phyloP scores from a whole-genome alignment of 2,888 invertebrate genomes.

The Sipha maydis region DNA sequence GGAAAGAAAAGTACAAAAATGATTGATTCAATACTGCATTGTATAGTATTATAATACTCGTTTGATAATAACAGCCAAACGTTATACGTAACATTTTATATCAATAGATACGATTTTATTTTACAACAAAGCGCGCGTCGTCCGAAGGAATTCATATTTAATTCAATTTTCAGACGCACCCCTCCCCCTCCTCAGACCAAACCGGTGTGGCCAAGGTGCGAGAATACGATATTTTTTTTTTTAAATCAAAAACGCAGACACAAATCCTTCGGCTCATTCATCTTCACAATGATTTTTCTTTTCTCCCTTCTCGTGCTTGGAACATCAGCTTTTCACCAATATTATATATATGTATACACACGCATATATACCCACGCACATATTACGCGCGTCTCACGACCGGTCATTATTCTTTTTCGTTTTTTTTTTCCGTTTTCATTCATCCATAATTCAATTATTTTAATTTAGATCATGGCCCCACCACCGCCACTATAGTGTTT shows the following conservation, averaged over 20 bases:
- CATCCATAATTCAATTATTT: conserved; percentile 8
- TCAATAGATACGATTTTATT: conserved; percentile 20
- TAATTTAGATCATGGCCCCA: background rate
- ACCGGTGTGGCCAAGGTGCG: background rate
- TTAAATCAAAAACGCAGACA: conserved; percentile 2
- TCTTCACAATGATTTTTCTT: conserved; percentile 3
- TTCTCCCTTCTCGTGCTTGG: background rate
- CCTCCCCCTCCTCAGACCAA: background rate
- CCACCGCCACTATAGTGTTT: too few relatives aligned
- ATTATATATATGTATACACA: background rate
- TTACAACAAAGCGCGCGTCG: conserved; percentile 8
- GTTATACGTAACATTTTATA: background rate
- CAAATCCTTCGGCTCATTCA: background rate
- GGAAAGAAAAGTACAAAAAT: background rate
- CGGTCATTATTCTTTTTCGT: background rate
- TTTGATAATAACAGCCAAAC: background rate
- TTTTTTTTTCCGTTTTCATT: background rate
- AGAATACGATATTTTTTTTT: conserved; percentile 18
- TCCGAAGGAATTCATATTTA: conserved; percentile 14
- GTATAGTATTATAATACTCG: background rate
- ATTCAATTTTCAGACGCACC: conserved; percentile 26
- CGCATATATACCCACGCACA: background rate
- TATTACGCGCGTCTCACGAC: background rate
- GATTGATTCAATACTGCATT: conserved; percentile 41
- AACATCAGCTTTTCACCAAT: background rate